A percentile compares a stretch with the other conserved stretches of the same genome.
Conservation (phyloP, 53 echinoderm and acorn worm genomes). For the Crossaster papposus region DNA sequence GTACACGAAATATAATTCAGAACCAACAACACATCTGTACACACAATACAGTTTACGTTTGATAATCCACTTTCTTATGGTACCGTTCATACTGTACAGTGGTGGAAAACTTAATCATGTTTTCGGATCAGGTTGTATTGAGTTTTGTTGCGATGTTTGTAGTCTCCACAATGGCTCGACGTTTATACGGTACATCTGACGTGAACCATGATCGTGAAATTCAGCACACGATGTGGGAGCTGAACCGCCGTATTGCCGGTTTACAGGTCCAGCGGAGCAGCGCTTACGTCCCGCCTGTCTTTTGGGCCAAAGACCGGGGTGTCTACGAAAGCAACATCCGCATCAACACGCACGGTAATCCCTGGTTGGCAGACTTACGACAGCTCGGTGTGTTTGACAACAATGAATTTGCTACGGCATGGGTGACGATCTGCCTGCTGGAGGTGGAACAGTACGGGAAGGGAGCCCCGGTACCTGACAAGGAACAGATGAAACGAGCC, state of each 20-base stretch:
- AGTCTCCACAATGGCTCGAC: not conserved
- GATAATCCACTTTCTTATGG: not conserved
- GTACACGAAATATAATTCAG: too few relatives aligned
- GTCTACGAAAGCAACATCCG: conserved; percentile 49
- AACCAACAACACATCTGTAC: too few relatives aligned
- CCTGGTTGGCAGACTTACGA: conserved; percentile 9
- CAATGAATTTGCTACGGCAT: conserved; percentile 42
- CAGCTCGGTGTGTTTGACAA: conserved; percentile 37
- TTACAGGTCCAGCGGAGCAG: conserved; percentile 22
- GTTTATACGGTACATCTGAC: not conserved
- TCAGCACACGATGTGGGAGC: conserved; percentile 7
- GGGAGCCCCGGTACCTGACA: conserved; percentile 5
- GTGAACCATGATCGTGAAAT: not conserved
- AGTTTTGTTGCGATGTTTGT: not conserved
- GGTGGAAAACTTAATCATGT: not conserved
- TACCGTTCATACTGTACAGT: not conserved
- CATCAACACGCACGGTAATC: conserved; percentile 44
- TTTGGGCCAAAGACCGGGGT: conserved; percentile 38
- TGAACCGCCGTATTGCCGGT: conserved; percentile 28
- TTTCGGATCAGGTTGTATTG: not conserved
- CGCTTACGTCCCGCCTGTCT: conserved; percentile 14
- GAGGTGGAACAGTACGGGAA: conserved; percentile 37
- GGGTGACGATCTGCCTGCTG: conserved; percentile 39
- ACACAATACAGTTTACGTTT: too few relatives aligned
- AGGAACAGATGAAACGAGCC: conserved; percentile 37